phyloP scores from a whole-genome alignment of 2,888 invertebrate genomes.

The Drosophila nr. perissopoda region DNA sequence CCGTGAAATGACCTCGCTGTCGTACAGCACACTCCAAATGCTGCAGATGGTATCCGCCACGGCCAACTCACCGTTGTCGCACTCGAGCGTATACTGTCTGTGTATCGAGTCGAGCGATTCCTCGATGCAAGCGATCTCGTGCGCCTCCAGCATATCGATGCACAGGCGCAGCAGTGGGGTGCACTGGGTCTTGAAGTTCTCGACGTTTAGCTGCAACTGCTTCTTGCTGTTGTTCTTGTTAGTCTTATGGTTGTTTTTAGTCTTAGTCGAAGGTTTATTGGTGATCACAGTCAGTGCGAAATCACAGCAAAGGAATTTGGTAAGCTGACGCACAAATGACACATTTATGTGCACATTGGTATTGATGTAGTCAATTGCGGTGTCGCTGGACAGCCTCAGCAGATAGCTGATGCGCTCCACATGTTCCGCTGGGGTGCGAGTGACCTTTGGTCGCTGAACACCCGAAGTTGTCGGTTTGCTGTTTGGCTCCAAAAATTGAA shows the following conservation, averaged over 20 bases:
- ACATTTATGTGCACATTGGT: slow-evolving; percentile 82
- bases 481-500: slow-evolving; percentile 75
- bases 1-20: slow-evolving; percentile 81
- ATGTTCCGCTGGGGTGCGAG: slow-evolving; percentile 63
- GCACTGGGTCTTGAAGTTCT: slow-evolving; percentile 73
- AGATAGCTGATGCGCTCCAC: slow-evolving; percentile 79
- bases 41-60: slow-evolving; percentile 76
- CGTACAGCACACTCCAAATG: slow-evolving; percentile 77
- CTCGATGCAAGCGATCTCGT: slow-evolving; percentile 80
- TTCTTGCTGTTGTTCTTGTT: slow-evolving; percentile 22
- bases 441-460: slow-evolving; percentile 45
- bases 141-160: slow-evolving; percentile 77
- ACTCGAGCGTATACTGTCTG: slow-evolving; percentile 59
- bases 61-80: slow-evolving; percentile 65
- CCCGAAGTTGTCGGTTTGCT: slow-evolving; percentile 19
- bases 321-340: slow-evolving; percentile 78
- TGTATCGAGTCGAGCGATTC: slow-evolving; percentile 75
- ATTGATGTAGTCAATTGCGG: slow-evolving; percentile 83
- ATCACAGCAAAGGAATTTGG: slow-evolving; percentile 83
- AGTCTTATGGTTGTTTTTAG: slow-evolving; percentile 30
- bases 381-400: slow-evolving; percentile 72
- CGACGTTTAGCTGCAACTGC: slow-evolving; percentile 61
- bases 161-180: slow-evolving; percentile 79
- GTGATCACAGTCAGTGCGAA: slow-evolving; percentile 74
- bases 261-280: slow-evolving; percentile 36